Conservation (phyloP, 2,113 vertebrate species). For the Phylloscopus trochilus region DNA sequence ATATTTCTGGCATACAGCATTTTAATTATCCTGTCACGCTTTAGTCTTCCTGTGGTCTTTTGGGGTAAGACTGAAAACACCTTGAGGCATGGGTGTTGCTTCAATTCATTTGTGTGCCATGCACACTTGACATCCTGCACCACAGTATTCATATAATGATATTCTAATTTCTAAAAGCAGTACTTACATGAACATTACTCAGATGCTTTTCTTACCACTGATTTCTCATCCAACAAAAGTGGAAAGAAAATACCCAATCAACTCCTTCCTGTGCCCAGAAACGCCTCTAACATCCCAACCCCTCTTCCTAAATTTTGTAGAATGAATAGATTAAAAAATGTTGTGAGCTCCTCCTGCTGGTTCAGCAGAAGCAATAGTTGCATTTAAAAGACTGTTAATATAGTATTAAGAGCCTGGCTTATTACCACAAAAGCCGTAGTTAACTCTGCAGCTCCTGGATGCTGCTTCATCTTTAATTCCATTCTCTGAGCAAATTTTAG, state of each 20-base stretch:
- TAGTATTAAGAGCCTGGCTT: slow-evolving; percentile 26
- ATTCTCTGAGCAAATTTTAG: neutral
- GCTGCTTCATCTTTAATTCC: slow-evolving; percentile 41
- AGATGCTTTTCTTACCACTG: neutral
- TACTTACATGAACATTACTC: neutral
- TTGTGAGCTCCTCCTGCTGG: slow-evolving; percentile 59
- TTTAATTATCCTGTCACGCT: neutral
- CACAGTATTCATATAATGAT: neutral
- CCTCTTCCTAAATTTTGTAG: slow-evolving; percentile 4
- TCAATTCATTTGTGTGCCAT: neutral
- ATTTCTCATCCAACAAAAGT: neutral
- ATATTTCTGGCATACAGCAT: neutral
- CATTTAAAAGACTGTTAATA: neutral
- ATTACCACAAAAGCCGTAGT: neutral
- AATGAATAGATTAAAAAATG: slow-evolving; percentile 14
- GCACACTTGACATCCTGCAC: neutral
- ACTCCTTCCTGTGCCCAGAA: neutral
- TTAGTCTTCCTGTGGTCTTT: neutral
- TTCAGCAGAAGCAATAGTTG: slow-evolving; percentile 1
- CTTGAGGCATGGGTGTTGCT: neutral
- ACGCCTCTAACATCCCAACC: neutral
- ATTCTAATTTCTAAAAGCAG: neutral
- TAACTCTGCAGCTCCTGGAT: slow-evolving; percentile 6
- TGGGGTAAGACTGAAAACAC: neutral
- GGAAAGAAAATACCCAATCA: neutral